These are phyloP conservation scores for Crocuta crocuta DNA, from an alignment of 2,113 vertebrate species.

Conservation along the genomic window DNA sequence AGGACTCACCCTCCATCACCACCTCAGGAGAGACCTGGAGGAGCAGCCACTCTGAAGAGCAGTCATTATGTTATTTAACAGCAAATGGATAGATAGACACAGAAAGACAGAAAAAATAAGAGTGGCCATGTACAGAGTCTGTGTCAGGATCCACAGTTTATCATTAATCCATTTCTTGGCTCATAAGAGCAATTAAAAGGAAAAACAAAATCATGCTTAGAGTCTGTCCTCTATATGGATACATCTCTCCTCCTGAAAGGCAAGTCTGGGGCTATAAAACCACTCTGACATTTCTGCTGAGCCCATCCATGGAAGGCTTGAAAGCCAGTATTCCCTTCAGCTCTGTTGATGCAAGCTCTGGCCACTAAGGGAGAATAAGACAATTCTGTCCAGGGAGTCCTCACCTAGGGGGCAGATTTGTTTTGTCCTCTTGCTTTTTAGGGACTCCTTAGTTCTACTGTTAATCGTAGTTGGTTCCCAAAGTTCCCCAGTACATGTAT, in stretches of 20 bases:
- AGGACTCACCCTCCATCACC: neutral
- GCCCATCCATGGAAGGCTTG: neutral
- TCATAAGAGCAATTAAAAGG: neutral
- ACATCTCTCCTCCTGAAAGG: neutral
- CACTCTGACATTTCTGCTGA: neutral
- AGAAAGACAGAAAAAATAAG: neutral
- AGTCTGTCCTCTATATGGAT: neutral
- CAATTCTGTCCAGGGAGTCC: neutral
- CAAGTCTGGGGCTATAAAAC: neutral
- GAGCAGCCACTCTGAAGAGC: slow-evolving; percentile 74
- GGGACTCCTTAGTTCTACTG: neutral
- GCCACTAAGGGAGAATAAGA: neutral
- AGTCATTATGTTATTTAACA: neutral
- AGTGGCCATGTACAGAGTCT: neutral
- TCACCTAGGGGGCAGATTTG: neutral
- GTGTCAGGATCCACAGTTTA: neutral
- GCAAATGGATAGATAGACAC: neutral
- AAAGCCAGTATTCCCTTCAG: neutral
- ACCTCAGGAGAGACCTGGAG: slow-evolving; percentile 57
- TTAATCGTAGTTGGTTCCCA: neutral
- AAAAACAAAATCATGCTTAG: neutral
- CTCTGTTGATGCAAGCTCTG: neutral
- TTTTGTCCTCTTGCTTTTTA: neutral
- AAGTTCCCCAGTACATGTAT: neutral
- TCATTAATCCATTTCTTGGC: neutral